Base-by-base conservation (phyloP, 2,797 vertebrate genomes). In the Eleutherodactylus coqui region DNA sequence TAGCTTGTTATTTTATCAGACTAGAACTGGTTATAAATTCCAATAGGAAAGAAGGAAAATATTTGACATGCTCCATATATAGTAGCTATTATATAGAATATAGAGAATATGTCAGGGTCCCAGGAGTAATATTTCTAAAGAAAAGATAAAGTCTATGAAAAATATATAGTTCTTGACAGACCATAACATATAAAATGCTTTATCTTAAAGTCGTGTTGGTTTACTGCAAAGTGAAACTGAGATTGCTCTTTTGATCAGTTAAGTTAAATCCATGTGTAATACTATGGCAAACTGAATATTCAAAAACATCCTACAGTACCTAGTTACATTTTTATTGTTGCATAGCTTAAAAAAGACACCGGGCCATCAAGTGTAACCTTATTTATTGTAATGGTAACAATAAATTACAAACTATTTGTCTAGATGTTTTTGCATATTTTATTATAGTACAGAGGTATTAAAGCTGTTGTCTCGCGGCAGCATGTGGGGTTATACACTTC, bases 1-100 rank as follows among this genome's bases (percentile, higher is more conserved):
- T n/a, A 69, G 49, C 79, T 34, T 83, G 60, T 82, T 70, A 69
- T 69, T 69, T 76, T 86, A 77, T 70, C 72, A 82, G 55, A 77
- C 41, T 49, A 41, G 34, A 38, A 13, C 60, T 69, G 47, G 55
- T 76, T 86, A 77, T 43, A 62, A 55, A 76, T 77, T 77, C 17
- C 34, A 45, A 58, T 60, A 60, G 21, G 38, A 75, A 62, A 47
- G n/a, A 27, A 41, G 51, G 51, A 36, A 84, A 11, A 29, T 64
- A 21, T 45, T 85, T 84, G 58, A 53, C 58, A 67, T 78, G 36
- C 51, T 5, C 29, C 43, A 80, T 80, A 21, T 38, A 38, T 70
- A 38, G 41, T 67, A 24, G 43, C 60, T 24, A 55, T 51, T 55
- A 5, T 77, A 55, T 41, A 41, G 34, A 41, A 64, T 43, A 58